Conservation (phyloP, 2,113 vertebrate species). For the Desmodus rotundus region DNA sequence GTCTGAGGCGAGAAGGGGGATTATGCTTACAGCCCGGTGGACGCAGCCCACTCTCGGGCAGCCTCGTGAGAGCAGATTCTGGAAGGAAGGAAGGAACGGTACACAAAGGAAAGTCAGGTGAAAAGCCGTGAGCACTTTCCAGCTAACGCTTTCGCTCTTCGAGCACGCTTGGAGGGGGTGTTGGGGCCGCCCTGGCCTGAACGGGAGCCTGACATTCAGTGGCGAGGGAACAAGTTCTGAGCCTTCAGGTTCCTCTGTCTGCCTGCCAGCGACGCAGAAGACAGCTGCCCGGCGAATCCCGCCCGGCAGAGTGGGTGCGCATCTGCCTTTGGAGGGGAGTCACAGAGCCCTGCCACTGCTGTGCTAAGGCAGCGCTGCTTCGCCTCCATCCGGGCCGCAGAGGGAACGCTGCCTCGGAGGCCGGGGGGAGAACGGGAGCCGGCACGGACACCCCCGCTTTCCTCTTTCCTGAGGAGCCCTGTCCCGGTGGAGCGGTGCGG, state of each 20-base stretch:
- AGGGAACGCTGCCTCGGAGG: background rate
- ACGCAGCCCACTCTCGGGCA: background rate
- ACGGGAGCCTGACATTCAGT: background rate
- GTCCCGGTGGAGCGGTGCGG: slow-evolving; percentile 45
- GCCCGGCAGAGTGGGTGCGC: background rate
- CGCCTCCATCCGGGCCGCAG: background rate
- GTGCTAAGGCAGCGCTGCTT: too few species aligned
- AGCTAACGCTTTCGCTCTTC: background rate
- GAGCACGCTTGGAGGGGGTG: background rate
- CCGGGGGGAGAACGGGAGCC: slow-evolving; percentile 27
- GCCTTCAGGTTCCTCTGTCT: slow-evolving; percentile 23
- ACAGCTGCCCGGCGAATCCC: slow-evolving; percentile 21
- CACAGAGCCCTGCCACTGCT: background rate
- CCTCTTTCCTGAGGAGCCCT: slow-evolving; percentile 30
- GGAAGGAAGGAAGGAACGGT: background rate
- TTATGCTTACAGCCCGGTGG: background rate
- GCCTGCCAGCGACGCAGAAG: slow-evolving; percentile 41
- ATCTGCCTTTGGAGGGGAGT: background rate
- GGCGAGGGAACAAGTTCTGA: background rate
- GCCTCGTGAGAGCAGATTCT: background rate
- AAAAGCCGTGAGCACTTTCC: background rate
- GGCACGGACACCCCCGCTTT: background rate
- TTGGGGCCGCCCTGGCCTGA: background rate
- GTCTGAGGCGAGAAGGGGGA: background rate
- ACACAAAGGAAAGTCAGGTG: background rate